Evolutionary conservation across 2,888 invertebrate species (phyloP), one percentile per base, ranked within the genome.

Genomic region (Euspilapteryx auroguttella): DNA sequence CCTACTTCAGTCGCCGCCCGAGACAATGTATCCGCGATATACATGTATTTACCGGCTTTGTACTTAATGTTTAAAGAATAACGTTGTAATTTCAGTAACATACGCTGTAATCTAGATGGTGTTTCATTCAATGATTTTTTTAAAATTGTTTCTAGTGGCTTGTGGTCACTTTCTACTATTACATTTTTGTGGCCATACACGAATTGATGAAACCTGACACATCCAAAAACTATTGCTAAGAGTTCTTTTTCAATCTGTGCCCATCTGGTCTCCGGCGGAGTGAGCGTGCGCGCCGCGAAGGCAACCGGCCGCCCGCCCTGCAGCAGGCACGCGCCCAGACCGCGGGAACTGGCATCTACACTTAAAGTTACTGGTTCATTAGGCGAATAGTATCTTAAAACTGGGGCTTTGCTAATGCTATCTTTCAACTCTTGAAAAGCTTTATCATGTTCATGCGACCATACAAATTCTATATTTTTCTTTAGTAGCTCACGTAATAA

Each of bases 121-220:
- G 37, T 32, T 17, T 35, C 29, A 22, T 33, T 30, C 7, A 46
- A 32, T 27, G 38, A 32, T 33, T 44, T 45, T 32, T 39, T 37
- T 34, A 47, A 46, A 15, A 52, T 38, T 4, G 41, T 15, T 14
- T 39, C 45, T 9, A 53, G 31, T 0, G 46, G 50, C 31, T 47
- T 48, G 30, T 54, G 48, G 33, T 54, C 50, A 17, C 40, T 40
- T 20, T 44, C 30, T 3, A 51, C 37, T 11, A 29, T 36, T 2
- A 46, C 27, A 17, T 34, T 32, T 17, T 39, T 21, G 11, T 32
- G 33, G 2, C 34, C 38, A 25, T 27, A 38, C 2, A 38, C 31
- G 11, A 33, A 35, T 4, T 25, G 32, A 6, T 38, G 33, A 21
- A 34, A 35, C 7, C 10, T 7, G 7, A 6, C n/a, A 24, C 24